phyloP scores from a whole-genome alignment of 2,888 invertebrate genomes.

The Hecatera dysodea region DNA sequence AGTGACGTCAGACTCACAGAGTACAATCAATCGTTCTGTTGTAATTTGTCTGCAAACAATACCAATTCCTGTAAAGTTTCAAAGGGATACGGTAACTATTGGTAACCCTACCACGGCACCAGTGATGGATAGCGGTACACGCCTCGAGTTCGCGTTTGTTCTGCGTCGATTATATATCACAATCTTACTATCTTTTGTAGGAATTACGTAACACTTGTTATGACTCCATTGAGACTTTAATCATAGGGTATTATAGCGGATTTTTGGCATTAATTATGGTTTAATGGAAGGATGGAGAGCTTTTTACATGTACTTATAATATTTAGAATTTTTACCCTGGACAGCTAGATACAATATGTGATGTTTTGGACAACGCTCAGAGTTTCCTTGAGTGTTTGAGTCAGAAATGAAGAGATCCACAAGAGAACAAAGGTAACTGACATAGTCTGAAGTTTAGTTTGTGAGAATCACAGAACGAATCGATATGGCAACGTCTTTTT shows the following conservation, averaged over 20 bases:
- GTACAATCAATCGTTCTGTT: neutral
- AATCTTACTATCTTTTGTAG: constrained; percentile 51
- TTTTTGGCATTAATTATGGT: constrained; percentile 13
- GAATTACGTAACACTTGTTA: constrained; percentile 55
- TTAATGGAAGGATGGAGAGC: neutral
- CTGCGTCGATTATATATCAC: constrained; percentile 53
- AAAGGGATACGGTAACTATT: constrained; percentile 19
- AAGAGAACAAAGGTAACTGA: neutral
- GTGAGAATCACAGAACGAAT: neutral
- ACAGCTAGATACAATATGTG: neutral
- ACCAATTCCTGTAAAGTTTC: constrained; percentile 3
- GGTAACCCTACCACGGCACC: constrained; percentile 59
- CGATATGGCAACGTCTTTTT: neutral
- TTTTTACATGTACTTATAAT: neutral
- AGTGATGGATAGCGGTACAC: constrained; percentile 70
- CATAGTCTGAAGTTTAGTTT: no score
- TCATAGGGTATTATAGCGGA: neutral
- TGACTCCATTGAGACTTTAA: constrained; percentile 53
- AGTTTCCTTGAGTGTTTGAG: neutral
- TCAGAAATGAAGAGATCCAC: neutral
- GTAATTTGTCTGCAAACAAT: neutral
- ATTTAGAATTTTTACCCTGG: no score
- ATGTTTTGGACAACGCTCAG: neutral
- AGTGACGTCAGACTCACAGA: neutral
- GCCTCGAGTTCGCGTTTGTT: constrained; percentile 59